Base-by-base conservation (phyloP, 2,888 invertebrate species). In the Ecliptopera silaceata region DNA sequence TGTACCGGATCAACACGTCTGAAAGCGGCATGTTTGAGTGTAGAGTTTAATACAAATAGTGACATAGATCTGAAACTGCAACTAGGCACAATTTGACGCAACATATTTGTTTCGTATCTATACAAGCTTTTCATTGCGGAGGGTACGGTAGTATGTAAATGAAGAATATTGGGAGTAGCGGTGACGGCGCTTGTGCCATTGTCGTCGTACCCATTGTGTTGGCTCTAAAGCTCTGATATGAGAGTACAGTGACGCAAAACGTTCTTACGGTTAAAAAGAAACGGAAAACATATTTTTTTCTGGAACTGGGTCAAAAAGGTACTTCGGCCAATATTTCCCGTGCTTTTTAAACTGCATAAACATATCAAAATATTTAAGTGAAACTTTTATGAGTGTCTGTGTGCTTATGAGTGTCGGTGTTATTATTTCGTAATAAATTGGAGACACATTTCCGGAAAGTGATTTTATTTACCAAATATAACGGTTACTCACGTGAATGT, bases 81-180 rank as follows among this genome's bases (percentile, higher is more conserved):
- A 34, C 15, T 43, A 45, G 15, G 34, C 13, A 8, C 8, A 15
- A 38, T 17, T 34, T 41, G 15, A 31, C 15, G 17, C 15, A 11
- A n/a, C n/a, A n/a, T n/a, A n/a, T n/a, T n/a, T n/a, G 47, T 48
- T 36, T 54, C 43, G 13, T 13, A 48, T 48, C 47, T 54, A 18
- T 42, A n/a, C n/a, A 1, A 29, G 26, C 5, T 29, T 29, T 34
- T 39, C 26, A 36, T 36, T 12, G 26, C 44, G 44, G 53, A 56
- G 65, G 69, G 65, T 71, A 77, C 69, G 73, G 74, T 65, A 75
- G 76, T 81, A 89, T 89, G 88, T 79, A 88, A 88, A 89, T 88
- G 82, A 84, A 79, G 76, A 79, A 79, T 84, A 86, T 85, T 82
- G 81, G 79, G 77, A 80, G 85, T 81, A 82, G 76, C 76, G 75